These are phyloP conservation scores for Protobothrops flavoviridis DNA, from an alignment of 2,113 vertebrate species.

Conservation along the genomic window DNA sequence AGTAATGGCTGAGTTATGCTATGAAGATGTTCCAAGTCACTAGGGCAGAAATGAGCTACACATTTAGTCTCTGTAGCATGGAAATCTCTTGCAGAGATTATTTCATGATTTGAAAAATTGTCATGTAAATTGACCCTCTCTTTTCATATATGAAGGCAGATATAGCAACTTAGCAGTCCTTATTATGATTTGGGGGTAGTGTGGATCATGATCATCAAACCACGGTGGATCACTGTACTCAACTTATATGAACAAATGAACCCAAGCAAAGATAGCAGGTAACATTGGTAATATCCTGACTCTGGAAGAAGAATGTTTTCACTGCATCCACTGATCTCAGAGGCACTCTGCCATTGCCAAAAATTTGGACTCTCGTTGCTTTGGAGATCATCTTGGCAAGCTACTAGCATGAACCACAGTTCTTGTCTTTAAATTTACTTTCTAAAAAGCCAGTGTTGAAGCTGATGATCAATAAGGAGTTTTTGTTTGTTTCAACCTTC, in stretches of 20 bases:
- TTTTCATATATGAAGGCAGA: not conserved
- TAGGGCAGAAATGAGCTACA: not conserved
- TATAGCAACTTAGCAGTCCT: not conserved
- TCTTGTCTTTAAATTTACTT: not conserved
- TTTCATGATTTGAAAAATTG: not conserved
- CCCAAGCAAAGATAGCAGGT: not conserved
- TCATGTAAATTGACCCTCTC: not conserved
- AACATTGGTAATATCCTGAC: not conserved
- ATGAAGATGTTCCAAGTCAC: not conserved
- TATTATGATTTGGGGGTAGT: constrained; percentile 22
- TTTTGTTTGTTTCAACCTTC: not conserved
- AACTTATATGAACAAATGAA: not conserved
- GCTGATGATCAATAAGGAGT: not conserved
- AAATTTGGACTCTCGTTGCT: not conserved
- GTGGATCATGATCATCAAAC: not conserved
- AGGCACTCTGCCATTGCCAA: not conserved
- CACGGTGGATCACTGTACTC: not conserved
- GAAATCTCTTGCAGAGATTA: not conserved
- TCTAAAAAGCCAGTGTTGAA: not conserved
- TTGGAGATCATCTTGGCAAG: not conserved
- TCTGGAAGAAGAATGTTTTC: not conserved
- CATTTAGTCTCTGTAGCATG: not conserved
- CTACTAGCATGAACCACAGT: not conserved
- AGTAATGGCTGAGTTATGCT: not conserved
- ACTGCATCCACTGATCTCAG: not conserved